A percentile compares a stretch with the other conserved stretches of the same genome.
Conservation (phyloP, 2,113 vertebrate species). For the Semnornis frantzii region DNA sequence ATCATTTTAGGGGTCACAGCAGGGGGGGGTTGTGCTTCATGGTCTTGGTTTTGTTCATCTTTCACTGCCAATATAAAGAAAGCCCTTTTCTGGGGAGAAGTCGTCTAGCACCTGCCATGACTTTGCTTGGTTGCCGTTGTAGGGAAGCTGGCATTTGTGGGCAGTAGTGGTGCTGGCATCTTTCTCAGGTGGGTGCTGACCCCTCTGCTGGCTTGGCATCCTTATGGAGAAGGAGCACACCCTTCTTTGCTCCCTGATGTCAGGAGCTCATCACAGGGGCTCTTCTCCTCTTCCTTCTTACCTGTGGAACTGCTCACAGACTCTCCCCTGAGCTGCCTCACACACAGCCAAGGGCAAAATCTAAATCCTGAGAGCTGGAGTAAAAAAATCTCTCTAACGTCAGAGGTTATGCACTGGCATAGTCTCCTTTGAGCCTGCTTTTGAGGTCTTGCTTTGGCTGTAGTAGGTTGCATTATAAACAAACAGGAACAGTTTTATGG, state of each 20-base stretch:
- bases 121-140: not conserved
- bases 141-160: rapidly evolving
- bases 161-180: rapidly evolving
- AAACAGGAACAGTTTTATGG: not conserved
- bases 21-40: not conserved
- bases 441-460: not conserved
- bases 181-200: not conserved
- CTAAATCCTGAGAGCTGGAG: not conserved
- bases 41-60: slow-evolving; percentile 21
- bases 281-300: not conserved
- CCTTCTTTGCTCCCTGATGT: not conserved
- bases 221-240: not conserved
- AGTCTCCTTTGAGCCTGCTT: not conserved
- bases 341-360: not conserved
- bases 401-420: not conserved
- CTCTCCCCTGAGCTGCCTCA: not conserved
- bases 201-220: not conserved
- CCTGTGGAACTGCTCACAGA: not conserved
- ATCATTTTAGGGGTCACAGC: slow-evolving; percentile 48
- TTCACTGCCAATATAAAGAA: slow-evolving; percentile 11
- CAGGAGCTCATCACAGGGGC: not conserved
- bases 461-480: not conserved
- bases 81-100: not conserved
- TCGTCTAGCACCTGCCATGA: slow-evolving; percentile 1
- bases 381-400: not conserved